phyloP scores from a whole-genome alignment of 2,797 vertebrate species.

The Cynodonichthys magdalenae region DNA sequence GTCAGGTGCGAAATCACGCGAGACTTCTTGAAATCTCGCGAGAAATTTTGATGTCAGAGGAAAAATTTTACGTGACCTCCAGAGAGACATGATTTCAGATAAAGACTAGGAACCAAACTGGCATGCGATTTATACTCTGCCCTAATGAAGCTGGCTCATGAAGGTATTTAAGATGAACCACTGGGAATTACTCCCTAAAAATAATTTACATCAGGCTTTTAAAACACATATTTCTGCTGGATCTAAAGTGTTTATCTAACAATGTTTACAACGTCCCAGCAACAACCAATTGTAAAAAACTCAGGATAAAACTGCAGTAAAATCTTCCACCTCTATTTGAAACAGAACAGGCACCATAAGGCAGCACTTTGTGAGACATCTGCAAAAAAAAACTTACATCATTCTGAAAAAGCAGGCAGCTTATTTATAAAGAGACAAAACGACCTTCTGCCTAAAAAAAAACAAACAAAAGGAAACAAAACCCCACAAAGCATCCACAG shows the following conservation, averaged over 20 bases:
- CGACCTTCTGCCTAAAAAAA: neutral
- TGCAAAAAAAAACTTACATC: constrained; percentile 14
- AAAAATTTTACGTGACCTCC: too few relatives aligned
- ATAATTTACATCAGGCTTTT: neutral
- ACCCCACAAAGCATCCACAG: constrained; percentile 21
- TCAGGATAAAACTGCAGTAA: neutral
- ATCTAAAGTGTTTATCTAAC: too few relatives aligned
- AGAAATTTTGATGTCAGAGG: too few relatives aligned
- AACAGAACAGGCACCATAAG: neutral
- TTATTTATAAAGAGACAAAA: constrained; percentile 6
- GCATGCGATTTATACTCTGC: neutral
- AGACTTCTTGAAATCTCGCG: too few relatives aligned
- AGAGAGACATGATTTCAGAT: too few relatives aligned
- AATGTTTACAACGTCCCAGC: too few relatives aligned
- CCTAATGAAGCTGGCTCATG: neutral
- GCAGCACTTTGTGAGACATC: neutral
- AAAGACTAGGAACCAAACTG: too few relatives aligned
- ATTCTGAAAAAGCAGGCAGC: constrained; percentile 8
- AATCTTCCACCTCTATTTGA: neutral
- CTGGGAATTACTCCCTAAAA: neutral
- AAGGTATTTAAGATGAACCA: neutral
- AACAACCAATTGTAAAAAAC: too few relatives aligned
- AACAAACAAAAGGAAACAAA: constrained; percentile 14
- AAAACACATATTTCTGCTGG: neutral
- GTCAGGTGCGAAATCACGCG: too few relatives aligned